Evolutionary conservation across 2,888 invertebrate species (phyloP).

Genomic region (Nymphalis polychloros): DNA sequence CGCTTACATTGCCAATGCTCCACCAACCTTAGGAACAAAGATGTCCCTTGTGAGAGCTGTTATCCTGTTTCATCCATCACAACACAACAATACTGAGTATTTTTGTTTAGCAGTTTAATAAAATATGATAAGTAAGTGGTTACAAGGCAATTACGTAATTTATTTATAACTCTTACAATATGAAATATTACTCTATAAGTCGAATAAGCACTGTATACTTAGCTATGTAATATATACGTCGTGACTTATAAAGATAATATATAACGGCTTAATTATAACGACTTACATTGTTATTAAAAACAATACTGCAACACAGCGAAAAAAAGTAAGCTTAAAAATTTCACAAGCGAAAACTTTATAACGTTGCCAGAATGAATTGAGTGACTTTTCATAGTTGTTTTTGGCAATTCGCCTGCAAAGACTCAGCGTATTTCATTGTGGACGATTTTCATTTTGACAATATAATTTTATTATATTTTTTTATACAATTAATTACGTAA

Average conservation of each 20-base stretch:
- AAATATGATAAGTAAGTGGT: no score
- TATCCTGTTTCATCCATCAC: no score
- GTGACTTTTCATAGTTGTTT: constrained; percentile 30
- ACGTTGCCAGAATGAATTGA: constrained; percentile 23
- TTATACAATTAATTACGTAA: background rate
- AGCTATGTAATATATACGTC: no score
- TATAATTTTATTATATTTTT: background rate
- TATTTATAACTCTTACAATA: no score
- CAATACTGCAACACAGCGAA: background rate
- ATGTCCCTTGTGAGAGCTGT: no score
- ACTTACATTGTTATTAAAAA: constrained; percentile 6
- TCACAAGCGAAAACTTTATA: constrained; percentile 18
- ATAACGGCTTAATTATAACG: background rate
- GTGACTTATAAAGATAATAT: background rate
- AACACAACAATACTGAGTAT: no score
- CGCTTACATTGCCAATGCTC: no score
- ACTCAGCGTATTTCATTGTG: background rate
- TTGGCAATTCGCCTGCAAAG: constrained; percentile 29
- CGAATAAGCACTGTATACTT: no score
- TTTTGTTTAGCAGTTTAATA: no score
- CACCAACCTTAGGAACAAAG: no score
- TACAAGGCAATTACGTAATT: no score
- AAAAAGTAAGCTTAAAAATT: constrained; percentile 17
- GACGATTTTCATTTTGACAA: background rate
- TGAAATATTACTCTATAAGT: no score